Percentiles rank a stretch among this genome's conserved stretches.
Conservation (phyloP, 1,140 invertebrate genomes). For the Bombus soroeensis region DNA sequence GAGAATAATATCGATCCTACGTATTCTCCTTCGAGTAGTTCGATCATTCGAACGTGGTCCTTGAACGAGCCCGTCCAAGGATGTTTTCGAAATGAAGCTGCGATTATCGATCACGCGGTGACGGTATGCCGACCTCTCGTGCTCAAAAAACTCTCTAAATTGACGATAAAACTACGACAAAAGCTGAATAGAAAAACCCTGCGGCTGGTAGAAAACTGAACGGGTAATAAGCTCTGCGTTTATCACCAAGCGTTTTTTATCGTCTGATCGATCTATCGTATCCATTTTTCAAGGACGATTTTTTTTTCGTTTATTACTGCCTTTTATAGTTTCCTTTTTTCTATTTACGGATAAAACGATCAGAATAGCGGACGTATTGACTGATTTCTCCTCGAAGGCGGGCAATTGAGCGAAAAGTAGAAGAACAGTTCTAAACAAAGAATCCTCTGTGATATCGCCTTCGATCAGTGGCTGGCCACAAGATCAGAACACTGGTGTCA, state of each 20-base stretch:
- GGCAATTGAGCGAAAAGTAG: slow-evolving; percentile 46
- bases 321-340: too few species aligned
- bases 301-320: neutral
- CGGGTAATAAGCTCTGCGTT: slow-evolving; percentile 29
- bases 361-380: slow-evolving; percentile 51
- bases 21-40: neutral
- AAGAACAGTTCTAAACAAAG: neutral
- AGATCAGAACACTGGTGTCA: slow-evolving; percentile 34
- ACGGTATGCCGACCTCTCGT: neutral
- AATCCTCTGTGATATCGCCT: slow-evolving; percentile 12
- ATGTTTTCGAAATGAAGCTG: slow-evolving; percentile 21
- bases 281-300: slow-evolving; percentile 9
- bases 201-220: slow-evolving; percentile 31
- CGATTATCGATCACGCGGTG: slow-evolving; percentile 23
- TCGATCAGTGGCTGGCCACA: neutral
- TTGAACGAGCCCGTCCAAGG: slow-evolving; percentile 25
- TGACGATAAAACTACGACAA: slow-evolving; percentile 1
- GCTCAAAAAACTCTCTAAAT: slow-evolving; percentile 6
- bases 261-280: neutral
- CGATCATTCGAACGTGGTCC: slow-evolving; percentile 28
- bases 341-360: neutral
- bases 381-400: slow-evolving; percentile 6
- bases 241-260: slow-evolving; percentile 26
- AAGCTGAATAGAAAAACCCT: slow-evolving; percentile 24
- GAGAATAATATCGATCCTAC: slow-evolving; percentile 10